These are phyloP conservation scores for Pelvicachromis taeniatus DNA, from an alignment of 2,113 vertebrate species.

Conservation along the genomic window DNA sequence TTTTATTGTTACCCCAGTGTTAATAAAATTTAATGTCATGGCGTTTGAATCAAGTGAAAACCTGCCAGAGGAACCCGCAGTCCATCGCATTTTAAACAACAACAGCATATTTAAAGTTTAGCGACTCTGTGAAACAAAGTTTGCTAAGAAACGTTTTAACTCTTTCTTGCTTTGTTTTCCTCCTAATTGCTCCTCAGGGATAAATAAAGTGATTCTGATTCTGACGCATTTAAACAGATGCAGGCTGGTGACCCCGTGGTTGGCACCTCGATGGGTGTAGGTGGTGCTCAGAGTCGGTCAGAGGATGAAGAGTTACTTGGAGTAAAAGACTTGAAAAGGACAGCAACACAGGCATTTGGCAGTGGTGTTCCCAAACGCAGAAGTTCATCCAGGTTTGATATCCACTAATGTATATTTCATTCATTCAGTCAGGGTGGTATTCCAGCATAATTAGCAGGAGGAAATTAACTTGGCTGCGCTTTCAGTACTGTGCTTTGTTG, in stretches of 20 bases:
- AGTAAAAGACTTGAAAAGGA: constrained; percentile 81
- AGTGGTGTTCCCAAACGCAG: constrained; percentile 87
- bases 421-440: not conserved
- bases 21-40: not conserved
- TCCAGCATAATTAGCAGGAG: not conserved
- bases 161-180: not conserved
- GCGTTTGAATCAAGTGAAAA: not conserved
- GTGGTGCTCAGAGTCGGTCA: constrained; percentile 82
- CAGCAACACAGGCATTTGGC: constrained; percentile 78
- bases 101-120: not conserved
- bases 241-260: constrained; percentile 72
- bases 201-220: no score
- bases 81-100: not conserved
- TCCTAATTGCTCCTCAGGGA: no score
- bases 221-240: constrained; percentile 55
- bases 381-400: constrained; percentile 88
- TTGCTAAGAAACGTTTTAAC: not conserved
- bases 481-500: not conserved
- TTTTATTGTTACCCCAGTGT: not conserved
- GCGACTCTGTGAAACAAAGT: not conserved
- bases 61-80: not conserved
- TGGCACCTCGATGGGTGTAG: constrained; percentile 76
- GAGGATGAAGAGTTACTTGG: constrained; percentile 87
- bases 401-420: not conserved
- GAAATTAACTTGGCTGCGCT: not conserved